phyloP scores from a whole-genome alignment of 2,888 invertebrate species.

The Oscheius myriophilus region DNA sequence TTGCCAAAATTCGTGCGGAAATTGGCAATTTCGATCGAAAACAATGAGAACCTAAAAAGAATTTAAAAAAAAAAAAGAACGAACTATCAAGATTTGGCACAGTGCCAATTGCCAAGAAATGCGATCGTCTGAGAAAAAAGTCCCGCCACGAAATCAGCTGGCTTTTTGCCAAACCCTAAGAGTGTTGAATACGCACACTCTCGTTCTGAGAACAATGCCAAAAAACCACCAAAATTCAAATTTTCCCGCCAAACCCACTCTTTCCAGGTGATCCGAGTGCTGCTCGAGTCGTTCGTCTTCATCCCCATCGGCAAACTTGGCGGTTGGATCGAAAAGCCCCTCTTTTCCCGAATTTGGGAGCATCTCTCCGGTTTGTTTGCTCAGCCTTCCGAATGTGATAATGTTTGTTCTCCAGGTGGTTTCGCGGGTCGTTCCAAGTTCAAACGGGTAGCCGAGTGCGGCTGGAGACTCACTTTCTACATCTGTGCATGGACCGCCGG shows the following conservation, averaged over 20 bases:
- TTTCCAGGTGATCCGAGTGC: slow-evolving; percentile 47
- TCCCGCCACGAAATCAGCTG: too few relatives aligned
- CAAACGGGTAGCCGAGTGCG: slow-evolving; percentile 67
- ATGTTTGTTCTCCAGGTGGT: slow-evolving; percentile 33
- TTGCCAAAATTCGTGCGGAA: too few relatives aligned
- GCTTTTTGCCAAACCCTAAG: too few relatives aligned
- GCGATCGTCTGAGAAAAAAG: too few relatives aligned
- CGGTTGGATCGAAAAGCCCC: slow-evolving; percentile 51
- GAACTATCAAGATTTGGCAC: too few relatives aligned
- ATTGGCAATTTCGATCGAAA: too few relatives aligned
- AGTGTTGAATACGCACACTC: too few relatives aligned
- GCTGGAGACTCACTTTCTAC: slow-evolving; percentile 65
- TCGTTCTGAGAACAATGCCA: too few relatives aligned
- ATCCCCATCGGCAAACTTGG: slow-evolving; percentile 55
- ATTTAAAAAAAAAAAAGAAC: neutral
- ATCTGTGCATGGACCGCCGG: slow-evolving; percentile 54
- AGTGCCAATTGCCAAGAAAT: too few relatives aligned
- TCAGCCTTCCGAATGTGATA: neutral
- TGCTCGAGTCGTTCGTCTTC: slow-evolving; percentile 58
- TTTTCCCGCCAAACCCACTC: neutral
- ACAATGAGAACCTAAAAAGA: neutral
- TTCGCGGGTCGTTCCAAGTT: slow-evolving; percentile 56
- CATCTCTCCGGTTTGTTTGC: slow-evolving; percentile 30
- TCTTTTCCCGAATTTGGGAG: slow-evolving; percentile 22
- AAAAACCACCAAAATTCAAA: neutral